A percentile compares a stretch with the other conserved stretches of the same genome.
Conservation (phyloP, 2,888 invertebrate species). For the Vanessa cardui region DNA sequence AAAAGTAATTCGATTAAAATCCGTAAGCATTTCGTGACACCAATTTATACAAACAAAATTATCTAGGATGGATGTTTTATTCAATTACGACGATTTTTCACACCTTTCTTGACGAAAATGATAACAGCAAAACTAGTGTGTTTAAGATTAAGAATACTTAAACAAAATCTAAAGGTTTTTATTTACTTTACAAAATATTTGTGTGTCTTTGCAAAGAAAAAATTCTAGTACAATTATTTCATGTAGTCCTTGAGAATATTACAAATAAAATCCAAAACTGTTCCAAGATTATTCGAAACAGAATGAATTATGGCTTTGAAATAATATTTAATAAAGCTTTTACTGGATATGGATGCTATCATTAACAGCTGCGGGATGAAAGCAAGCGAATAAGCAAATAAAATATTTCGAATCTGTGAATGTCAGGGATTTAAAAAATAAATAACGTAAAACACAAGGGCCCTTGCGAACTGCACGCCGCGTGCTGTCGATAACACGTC, state of each 20-base stretch:
- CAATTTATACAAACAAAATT: not conserved
- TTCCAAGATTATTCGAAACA: constrained; percentile 13
- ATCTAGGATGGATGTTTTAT: not conserved
- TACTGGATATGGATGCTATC: too few relatives aligned
- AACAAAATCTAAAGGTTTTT: not conserved
- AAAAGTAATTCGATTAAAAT: too few relatives aligned
- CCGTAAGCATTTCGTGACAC: not conserved
- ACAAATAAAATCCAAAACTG: constrained; percentile 13
- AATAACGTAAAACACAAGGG: constrained; percentile 23
- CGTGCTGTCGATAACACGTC: constrained; percentile 52
- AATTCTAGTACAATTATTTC: constrained; percentile 9
- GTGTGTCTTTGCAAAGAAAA: constrained; percentile 16
- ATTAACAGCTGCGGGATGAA: too few relatives aligned
- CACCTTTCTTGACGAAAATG: not conserved
- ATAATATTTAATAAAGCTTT: constrained; percentile 5
- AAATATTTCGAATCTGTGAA: not conserved
- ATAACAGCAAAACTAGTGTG: constrained; percentile 23
- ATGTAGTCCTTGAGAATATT: constrained; percentile 5
- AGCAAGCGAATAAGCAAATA: too few relatives aligned
- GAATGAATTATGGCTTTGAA: constrained; percentile 4
- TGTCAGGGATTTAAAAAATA: constrained; percentile 1
- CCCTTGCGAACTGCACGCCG: constrained; percentile 26
- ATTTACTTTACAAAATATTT: not conserved
- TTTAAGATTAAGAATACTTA: constrained; percentile 21
- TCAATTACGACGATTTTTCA: not conserved